A percentile compares a stretch with the other conserved stretches of the same genome.
phyloP scores from a whole-genome alignment of 2,797 vertebrate species.

The Paedocypris micromegethes region DNA sequence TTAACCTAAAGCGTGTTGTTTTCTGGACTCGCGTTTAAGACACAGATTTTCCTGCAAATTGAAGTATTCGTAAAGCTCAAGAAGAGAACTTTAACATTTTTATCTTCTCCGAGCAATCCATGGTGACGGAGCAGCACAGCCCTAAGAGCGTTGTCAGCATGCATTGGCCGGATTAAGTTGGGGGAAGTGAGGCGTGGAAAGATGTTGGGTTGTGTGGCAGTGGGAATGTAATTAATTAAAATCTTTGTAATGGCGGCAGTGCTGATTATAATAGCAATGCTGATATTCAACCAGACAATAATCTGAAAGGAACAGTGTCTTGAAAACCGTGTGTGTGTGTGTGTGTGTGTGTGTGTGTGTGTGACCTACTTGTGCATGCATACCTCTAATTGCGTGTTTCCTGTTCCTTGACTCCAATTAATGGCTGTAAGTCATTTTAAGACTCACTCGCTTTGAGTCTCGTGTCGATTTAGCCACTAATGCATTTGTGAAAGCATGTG shows the following conservation, averaged over 20 bases:
- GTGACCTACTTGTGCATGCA: constrained; percentile 20
- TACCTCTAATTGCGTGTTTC: constrained; percentile 36
- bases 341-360: constrained; percentile 20
- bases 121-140: constrained; percentile 45
- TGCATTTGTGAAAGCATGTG: constrained; percentile 60
- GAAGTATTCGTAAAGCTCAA: constrained; percentile 16
- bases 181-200: constrained; percentile 49
- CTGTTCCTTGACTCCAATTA: constrained; percentile 36
- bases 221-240: constrained; percentile 65
- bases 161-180: constrained; percentile 58
- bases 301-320: constrained; percentile 45
- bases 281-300: constrained; percentile 44
- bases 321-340: constrained; percentile 32
- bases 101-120: constrained; percentile 21
- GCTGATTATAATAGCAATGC: constrained; percentile 45
- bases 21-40: neutral
- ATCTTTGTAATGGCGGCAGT: constrained; percentile 52
- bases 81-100: constrained; percentile 29
- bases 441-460: constrained; percentile 59
- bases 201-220: constrained; percentile 50
- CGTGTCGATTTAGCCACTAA: constrained; percentile 57
- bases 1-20: constrained; percentile 4
- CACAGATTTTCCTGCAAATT: neutral
- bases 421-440: constrained; percentile 44
- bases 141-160: constrained; percentile 56